Evolutionary conservation across 2,797 vertebrate species (phyloP), one percentile per base, ranked within the genome.

Genomic region (Ctenopoma multispine): DNA sequence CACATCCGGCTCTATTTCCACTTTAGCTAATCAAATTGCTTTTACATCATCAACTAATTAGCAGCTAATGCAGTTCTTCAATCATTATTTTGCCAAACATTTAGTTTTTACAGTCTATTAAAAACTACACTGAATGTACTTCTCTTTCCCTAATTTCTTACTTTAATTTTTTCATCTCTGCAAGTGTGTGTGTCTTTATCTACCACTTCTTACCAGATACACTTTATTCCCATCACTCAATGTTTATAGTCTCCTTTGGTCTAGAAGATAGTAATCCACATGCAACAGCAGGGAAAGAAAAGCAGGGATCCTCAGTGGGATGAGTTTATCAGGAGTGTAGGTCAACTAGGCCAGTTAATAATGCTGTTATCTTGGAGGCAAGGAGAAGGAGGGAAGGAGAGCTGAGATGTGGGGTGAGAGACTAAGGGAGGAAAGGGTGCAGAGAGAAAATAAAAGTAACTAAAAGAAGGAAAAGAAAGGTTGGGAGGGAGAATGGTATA

Each of bases 311-410:
- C 82, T 88, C 87, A 71, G 87, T 41, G 71, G 85, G 79, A 84
- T 59, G 74, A 82, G 82, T 91, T 89, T 92, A 92, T 92, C 89
- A 80, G 83, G 69, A 89, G 87, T 89, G 82, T 84, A 89, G 91
- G 91, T 91, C 91, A 92, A 92, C 86, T 84, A 85, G 85, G 87
- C 86, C 89, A 92, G 88, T 92, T 93, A 92, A 92, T 93, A 92
- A 89, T 83, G 78, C 79, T 86, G 87, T 93, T 93, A 92, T 92
- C 90, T 89, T 62, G 53, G 73, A 87, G 82, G 81, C 77, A 76
- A 80, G 69, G 51, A 63, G 79, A 43, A 36, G 49, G 61, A 24
- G 59, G 46, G 27, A 49, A 53, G 67, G 40, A 41, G 23, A 34
- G 65, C 9, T 36, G 27, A 69, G 47, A 58, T 70, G 65, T 41